Conservation (phyloP, 2,888 invertebrate species). For the Phymatocera aterrima region DNA sequence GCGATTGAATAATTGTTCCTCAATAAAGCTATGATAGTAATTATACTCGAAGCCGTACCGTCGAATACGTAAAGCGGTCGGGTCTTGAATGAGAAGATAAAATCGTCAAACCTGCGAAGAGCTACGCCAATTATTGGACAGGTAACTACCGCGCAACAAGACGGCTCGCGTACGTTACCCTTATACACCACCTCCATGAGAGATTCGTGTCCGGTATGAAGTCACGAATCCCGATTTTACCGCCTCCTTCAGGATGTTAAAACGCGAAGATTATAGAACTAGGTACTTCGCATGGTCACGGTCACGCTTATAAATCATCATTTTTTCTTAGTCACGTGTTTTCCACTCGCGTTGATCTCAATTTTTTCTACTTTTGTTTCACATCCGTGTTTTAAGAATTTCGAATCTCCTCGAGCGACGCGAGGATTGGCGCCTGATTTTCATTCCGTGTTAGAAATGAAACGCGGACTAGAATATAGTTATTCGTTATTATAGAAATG, state of each 20-base stretch:
- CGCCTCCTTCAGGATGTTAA: neutral
- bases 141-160: constrained; percentile 68
- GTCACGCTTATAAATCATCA: constrained; percentile 8
- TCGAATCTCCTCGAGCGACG: too few species aligned
- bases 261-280: constrained; percentile 21
- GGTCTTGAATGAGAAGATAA: too few species aligned
- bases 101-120: constrained; percentile 28
- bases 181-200: constrained; percentile 51
- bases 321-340: constrained; percentile 19
- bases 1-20: too few species aligned
- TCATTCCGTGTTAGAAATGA: too few species aligned
- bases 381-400: neutral
- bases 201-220: constrained; percentile 51
- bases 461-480: neutral
- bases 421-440: too few species aligned
- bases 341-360: neutral
- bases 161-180: constrained; percentile 59
- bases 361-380: constrained; percentile 2
- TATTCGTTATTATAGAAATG: neutral
- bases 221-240: constrained; percentile 62
- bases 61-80: too few species aligned
- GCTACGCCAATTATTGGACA: constrained; percentile 64
- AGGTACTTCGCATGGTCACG: constrained; percentile 21
- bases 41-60: too few species aligned
- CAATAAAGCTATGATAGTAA: too few species aligned